These are phyloP conservation scores for Etheostoma cragini DNA, from an alignment of 2,113 vertebrate species.

Conservation along the genomic window DNA sequence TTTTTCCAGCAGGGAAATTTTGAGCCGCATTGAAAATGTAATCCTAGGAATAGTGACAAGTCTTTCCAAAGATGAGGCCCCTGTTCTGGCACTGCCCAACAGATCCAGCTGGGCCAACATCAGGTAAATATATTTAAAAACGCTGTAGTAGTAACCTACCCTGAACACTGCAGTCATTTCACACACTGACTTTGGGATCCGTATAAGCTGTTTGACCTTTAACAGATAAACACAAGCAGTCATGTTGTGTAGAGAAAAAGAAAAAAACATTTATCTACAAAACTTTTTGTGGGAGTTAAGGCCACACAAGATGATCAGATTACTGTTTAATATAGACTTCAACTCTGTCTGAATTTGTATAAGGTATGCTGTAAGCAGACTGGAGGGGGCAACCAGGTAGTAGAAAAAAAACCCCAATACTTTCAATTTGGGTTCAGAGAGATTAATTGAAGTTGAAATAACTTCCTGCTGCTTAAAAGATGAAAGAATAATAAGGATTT, in stretches of 20 bases:
- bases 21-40: conserved; percentile 89
- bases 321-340: conserved; percentile 49
- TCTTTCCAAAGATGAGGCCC: conserved; percentile 87
- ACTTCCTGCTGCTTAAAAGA: conserved; percentile 72
- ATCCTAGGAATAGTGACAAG: conserved; percentile 82
- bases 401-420: conserved; percentile 13
- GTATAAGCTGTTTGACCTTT: conserved; percentile 31
- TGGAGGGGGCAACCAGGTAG: conserved; percentile 27
- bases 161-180: conserved; percentile 26
- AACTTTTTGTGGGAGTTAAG: conserved; percentile 35
- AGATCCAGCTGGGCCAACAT: conserved; percentile 90
- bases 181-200: conserved; percentile 19
- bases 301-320: conserved; percentile 63
- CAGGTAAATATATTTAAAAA: conserved; percentile 77
- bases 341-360: conserved; percentile 32
- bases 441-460: conserved; percentile 57
- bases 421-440: conserved; percentile 22
- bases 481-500: conserved; percentile 59
- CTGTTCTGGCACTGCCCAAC: conserved; percentile 85
- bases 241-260: conserved; percentile 53
- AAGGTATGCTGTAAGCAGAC: conserved; percentile 27
- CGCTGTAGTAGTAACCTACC: not conserved
- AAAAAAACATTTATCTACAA: conserved; percentile 47
- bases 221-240: conserved; percentile 45
- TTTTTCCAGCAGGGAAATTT: conserved; percentile 87